Evolutionary conservation across 2,888 invertebrate genomes (phyloP), one percentile per base, ranked within the genome.

Genomic region (Parelbella ahira): DNA sequence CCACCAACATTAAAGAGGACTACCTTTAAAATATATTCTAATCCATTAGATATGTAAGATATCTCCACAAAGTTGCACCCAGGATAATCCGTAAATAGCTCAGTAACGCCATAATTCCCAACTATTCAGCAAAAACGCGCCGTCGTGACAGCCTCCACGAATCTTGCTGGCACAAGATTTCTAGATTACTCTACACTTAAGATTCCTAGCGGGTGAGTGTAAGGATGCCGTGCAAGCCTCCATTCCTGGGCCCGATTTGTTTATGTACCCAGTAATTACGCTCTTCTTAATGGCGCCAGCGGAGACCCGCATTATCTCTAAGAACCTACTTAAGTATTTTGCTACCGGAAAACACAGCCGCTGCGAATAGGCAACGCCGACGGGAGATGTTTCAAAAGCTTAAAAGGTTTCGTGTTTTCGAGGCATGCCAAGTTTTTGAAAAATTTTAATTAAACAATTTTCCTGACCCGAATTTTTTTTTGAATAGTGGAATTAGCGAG

Each of bases 121-220:
- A 41, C 49, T 51, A 60, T 59, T 54, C 50, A 49, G 34, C 49
- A 47, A 47, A 50, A 47, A 49, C 49, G 47, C 49, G 39, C 48
- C 44, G 38, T 44, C 49, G 45, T 54, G 60, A 56, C 53, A 50
- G 47, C 38, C 44, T 45, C 55, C 52, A 54, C 60, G 58, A 63
- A 68, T 65, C 57, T 58, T 58, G 54, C 53, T 52, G 54, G 58
- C 54, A 51, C 58, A 54, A 59, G 59, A 62, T 66, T 58, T 54
- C 63, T 60, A 68, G 68, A 77, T 73, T 71, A 62, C 68, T 60
- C 56, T 60, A 62, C 67, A 71, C 73, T 79, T 77, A 70, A 73
- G 55, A 82, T 79, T 79, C 73, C 67, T 72, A 69, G 63, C 68
- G 66, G 68, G 48, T 52, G 53, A 54, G 54, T 51, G 49, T 51